These are phyloP conservation scores for Cyanistes caeruleus DNA, from an alignment of 2,113 vertebrate species.

Conservation along the genomic window DNA sequence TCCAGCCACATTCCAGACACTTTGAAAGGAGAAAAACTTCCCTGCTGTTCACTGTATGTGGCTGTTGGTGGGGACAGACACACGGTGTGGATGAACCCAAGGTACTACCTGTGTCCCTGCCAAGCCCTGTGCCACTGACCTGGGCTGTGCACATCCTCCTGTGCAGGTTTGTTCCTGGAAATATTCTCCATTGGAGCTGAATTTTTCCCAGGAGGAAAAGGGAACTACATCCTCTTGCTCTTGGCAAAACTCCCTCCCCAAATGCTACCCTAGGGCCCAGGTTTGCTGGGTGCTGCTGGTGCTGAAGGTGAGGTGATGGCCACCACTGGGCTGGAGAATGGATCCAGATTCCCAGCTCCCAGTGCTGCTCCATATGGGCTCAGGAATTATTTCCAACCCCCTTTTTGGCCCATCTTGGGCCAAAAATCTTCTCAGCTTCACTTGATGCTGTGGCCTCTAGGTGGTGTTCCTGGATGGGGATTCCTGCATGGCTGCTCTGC, in stretches of 20 bases:
- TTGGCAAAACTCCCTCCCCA: not conserved
- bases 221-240: not conserved
- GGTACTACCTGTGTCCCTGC: not conserved
- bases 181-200: accelerated
- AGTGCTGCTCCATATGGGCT: accelerated
- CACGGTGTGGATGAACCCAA: accelerated
- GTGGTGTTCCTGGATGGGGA: not conserved
- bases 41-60: not conserved
- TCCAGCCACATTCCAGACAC: accelerated
- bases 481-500: not conserved
- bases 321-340: not conserved
- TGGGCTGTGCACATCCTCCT: not conserved
- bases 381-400: not conserved
- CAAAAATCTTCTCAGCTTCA: not conserved
- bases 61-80: not conserved
- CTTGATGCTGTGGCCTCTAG: not conserved
- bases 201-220: not conserved
- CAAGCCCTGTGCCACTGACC: not conserved
- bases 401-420: not conserved
- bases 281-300: not conserved
- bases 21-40: not conserved
- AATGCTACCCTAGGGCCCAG: too few relatives aligned
- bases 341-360: not conserved
- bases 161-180: not conserved
- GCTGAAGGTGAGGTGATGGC: not conserved